Percentiles rank a stretch among this genome's conserved stretches.
phyloP scores from a whole-genome alignment of 2,888 invertebrate genomes.

The Linyphia triangularis region DNA sequence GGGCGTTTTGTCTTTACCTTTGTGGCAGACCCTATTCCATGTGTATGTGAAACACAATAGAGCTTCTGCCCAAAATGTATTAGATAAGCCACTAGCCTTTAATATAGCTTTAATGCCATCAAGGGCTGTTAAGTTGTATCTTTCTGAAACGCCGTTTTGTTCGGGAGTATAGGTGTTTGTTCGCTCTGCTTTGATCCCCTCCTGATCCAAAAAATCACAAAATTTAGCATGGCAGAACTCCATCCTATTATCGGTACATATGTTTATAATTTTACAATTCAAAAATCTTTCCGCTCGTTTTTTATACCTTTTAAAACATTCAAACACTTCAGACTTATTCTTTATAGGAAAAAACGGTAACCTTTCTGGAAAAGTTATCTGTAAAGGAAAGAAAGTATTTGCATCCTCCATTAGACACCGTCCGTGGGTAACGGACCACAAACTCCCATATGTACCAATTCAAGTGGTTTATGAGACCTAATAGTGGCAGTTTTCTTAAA shows the following conservation, averaged over 20 bases:
- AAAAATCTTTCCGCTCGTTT: too few species aligned
- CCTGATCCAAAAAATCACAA: neutral
- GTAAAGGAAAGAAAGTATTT: slow-evolving; percentile 17
- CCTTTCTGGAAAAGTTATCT: too few species aligned
- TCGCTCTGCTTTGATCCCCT: neutral
- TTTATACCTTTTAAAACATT: too few species aligned
- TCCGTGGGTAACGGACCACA: neutral
- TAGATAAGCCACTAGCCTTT: neutral
- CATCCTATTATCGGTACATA: slow-evolving; percentile 10
- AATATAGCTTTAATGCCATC: neutral
- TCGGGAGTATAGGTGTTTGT: neutral
- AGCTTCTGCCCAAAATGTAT: slow-evolving; percentile 17
- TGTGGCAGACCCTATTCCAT: neutral
- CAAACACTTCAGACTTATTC: too few species aligned
- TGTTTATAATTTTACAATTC: neutral
- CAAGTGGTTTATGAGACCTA: neutral
- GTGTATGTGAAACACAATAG: neutral
- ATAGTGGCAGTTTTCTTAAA: neutral
- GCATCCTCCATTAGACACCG: neutral
- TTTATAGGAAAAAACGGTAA: too few species aligned
- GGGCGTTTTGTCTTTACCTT: neutral
- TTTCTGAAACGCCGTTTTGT: slow-evolving; percentile 2
- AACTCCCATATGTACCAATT: neutral
- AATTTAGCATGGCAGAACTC: neutral
- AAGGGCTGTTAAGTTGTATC: slow-evolving; percentile 1